Base-by-base conservation (phyloP, 2,888 invertebrate genomes). In the Fissipunctia ypsillon region DNA sequence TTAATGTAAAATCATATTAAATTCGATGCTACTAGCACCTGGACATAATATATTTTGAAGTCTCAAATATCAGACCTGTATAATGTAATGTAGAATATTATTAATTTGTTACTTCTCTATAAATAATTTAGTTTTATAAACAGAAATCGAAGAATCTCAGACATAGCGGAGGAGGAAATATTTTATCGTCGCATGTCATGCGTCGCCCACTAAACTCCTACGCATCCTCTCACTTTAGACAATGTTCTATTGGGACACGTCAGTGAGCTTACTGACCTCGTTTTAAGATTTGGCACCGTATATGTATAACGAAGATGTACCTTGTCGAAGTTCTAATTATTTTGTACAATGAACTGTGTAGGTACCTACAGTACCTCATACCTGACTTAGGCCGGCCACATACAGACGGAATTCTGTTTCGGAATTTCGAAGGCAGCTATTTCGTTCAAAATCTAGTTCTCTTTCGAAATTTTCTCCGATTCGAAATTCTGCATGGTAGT, bases 171-270 rank as follows among this genome's bases (percentile, higher is more conserved):
- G 81, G 78, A 65, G 66, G 74, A 48, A 64, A 76, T 64, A 80
- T 70, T 48, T 67, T 77, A 35, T 50, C 7, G 70, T 63, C 57
- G 57, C 52, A 67, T 78, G 72, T 75, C 76, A 65, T 64, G 72
- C 65, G 72, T 38, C 82, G 73, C 87, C 85, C 84, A 88, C 88
- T 0, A 9, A 16, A 70, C 70, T 78, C 88, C 90, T 77, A 90
- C 90, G 84, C 82, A 64, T 76, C 87, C 90, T 87, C 87, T 91
- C 86, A 86, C 88, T 89, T 84, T 87, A 83, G 71, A 84, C 78
- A 69, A 69, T 56, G 35, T 73, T 73, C 64, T 75, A 78, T 79
- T 81, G 75, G 80, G 81, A 70, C 85, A 88, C 84, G 84, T 88
- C 83, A 84, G 78, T 80, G 48, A 76, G 67, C 70, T 69, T 75